Base-by-base conservation (phyloP, 2,888 invertebrate genomes). In the Tachina fera region DNA sequence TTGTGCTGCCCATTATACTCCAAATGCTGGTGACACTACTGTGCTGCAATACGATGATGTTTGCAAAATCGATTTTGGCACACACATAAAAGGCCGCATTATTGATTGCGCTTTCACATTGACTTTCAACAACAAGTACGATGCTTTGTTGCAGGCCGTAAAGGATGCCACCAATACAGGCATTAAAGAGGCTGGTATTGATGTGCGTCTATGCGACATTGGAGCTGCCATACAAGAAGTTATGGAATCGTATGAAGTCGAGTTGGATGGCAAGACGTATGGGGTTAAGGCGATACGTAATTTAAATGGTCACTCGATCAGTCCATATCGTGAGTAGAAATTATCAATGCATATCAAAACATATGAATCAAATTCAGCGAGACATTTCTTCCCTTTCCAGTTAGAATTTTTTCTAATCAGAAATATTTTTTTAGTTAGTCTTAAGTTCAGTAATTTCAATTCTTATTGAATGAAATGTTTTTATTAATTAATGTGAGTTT, bases 101-200 rank as follows among this genome's bases (percentile, higher is more conserved):
- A 99, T 99, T 87, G 99, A 99, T 93, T 99, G 99, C 93, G 99
- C 99, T 22, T 99, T 99, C 93, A 99, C 99, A 3, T 93, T 99
- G 90, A 96, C 98, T 77, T 99, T 99, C 93, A 98, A 99, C 93
- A 96, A 97, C 3, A 98, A 98, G 90, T 99, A 98, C 93, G 99
- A 99, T 91, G 96, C 96, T 87, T 94, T 99, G 63, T 95, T 98
- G 83, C 96, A 98, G 91, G 99, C 99, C 9, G 99, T 99, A 1
- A 96, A 97, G 89, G 99, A 98, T 92, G 99, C 99, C 6, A 99
- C 99, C 0, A 99, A 99, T 91, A 99, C 99, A 3, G 99, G 99
- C 43, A 99, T 99, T 88, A 96, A 95, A 93, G 97, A 96, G 86
- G 96, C 98, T 1, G 99, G 99, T 16, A 98, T 99, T 87, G 99